These are phyloP conservation scores for Eupeodes corollae DNA, from an alignment of 1,140 invertebrate species.

Conservation along the genomic window DNA sequence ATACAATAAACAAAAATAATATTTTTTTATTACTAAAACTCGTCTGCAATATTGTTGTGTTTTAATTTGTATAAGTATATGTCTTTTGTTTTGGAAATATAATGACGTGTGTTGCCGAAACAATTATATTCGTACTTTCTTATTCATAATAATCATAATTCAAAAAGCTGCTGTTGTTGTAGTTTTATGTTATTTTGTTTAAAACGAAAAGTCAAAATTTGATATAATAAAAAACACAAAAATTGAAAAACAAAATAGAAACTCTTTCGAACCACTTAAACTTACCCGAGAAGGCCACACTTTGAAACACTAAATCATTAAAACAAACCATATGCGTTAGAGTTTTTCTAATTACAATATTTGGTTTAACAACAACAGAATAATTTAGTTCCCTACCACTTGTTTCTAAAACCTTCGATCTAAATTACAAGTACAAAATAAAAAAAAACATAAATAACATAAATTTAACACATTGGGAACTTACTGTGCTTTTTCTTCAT, in stretches of 20 bases:
- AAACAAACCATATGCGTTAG: conserved; percentile 35
- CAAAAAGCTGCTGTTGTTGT: no score
- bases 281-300: conserved; percentile 88
- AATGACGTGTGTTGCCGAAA: no score
- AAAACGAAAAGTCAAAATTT: no score
- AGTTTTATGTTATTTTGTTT: no score
- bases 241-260: neutral
- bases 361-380: conserved; percentile 3
- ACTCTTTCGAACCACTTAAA: conserved; percentile 26
- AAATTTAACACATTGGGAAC: conserved; percentile 38
- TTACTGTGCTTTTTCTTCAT: conserved; percentile 89
- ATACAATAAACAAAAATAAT: neutral
- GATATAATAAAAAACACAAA: no score
- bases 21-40: neutral
- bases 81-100: neutral
- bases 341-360: conserved; percentile 33
- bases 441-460: conserved; percentile 5
- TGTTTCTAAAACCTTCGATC: no score
- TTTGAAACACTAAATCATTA: conserved; percentile 73
- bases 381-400: no score
- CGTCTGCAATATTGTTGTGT: neutral
- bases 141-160: no score
- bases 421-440: conserved; percentile 11
- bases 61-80: neutral
- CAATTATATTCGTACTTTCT: no score